Percentiles rank a stretch among this genome's conserved stretches.
Conservation (phyloP, 1,140 invertebrate species). For the Hyposmocoma kahamanoa region DNA sequence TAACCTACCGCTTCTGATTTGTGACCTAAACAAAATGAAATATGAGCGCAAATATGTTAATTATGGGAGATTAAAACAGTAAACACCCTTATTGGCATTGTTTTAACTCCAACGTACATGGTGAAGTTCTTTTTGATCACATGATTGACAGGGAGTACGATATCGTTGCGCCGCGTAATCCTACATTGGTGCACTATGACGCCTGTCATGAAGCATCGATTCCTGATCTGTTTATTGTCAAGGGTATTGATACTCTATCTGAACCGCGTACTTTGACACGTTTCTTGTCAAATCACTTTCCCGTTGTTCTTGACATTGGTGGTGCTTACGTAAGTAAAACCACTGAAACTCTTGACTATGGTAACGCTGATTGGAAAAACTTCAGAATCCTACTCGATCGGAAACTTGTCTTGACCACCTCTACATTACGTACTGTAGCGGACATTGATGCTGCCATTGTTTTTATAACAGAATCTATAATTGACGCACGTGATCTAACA, state of each 20-base stretch:
- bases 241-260: neutral
- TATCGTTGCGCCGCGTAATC: neutral
- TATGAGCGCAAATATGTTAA: neutral
- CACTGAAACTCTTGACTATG: neutral
- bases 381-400: too few species aligned
- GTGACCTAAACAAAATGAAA: neutral
- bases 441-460: too few species aligned
- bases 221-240: neutral
- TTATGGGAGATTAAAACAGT: constrained; percentile 7
- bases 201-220: neutral
- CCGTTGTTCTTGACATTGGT: neutral
- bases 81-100: neutral
- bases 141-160: neutral
- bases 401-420: too few species aligned
- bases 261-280: neutral
- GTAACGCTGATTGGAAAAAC: neutral
- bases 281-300: neutral
- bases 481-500: neutral
- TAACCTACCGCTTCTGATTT: neutral
- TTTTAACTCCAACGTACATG: neutral
- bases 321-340: neutral
- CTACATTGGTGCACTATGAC: neutral
- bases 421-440: too few species aligned
- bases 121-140: neutral
- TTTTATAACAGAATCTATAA: neutral